phyloP scores from a whole-genome alignment of 2,888 invertebrate genomes.

The Machimus rusticus region DNA sequence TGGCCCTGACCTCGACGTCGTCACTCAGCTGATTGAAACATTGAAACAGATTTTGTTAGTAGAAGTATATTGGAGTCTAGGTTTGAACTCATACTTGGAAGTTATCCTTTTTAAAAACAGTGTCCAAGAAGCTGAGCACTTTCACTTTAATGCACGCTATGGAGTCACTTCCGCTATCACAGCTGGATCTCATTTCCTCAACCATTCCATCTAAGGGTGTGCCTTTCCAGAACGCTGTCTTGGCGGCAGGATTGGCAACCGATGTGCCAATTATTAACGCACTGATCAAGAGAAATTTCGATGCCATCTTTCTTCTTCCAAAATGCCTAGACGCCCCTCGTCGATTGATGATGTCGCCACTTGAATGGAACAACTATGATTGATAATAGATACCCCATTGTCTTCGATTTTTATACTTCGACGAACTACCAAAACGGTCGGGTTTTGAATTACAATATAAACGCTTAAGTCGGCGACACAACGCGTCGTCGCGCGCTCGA shows the following conservation, averaged over 20 bases:
- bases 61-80: not conserved
- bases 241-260: slow-evolving; percentile 68
- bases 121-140: slow-evolving; percentile 79
- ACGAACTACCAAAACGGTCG: slow-evolving; percentile 18
- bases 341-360: slow-evolving; percentile 39
- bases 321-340: slow-evolving; percentile 35
- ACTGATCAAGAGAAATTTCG: slow-evolving; percentile 58
- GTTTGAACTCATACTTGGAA: slow-evolving; percentile 69
- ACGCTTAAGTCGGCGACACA: not conserved
- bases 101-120: slow-evolving; percentile 79
- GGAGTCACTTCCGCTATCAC: slow-evolving; percentile 77
- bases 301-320: slow-evolving; percentile 49
- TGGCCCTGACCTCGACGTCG: slow-evolving; percentile 77
- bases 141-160: slow-evolving; percentile 85
- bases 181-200: slow-evolving; percentile 78
- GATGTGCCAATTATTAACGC: slow-evolving; percentile 68
- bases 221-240: slow-evolving; percentile 74
- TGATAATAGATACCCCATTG: slow-evolving; percentile 63
- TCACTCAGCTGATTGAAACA: slow-evolving; percentile 72
- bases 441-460: slow-evolving; percentile 5
- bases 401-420: slow-evolving; percentile 62
- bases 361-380: slow-evolving; percentile 56
- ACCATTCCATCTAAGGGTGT: slow-evolving; percentile 77
- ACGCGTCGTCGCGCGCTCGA: not conserved
- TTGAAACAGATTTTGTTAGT: slow-evolving; percentile 44